Base-by-base conservation (phyloP, 1,140 invertebrate species). In the Hydropsyche tenuis region DNA sequence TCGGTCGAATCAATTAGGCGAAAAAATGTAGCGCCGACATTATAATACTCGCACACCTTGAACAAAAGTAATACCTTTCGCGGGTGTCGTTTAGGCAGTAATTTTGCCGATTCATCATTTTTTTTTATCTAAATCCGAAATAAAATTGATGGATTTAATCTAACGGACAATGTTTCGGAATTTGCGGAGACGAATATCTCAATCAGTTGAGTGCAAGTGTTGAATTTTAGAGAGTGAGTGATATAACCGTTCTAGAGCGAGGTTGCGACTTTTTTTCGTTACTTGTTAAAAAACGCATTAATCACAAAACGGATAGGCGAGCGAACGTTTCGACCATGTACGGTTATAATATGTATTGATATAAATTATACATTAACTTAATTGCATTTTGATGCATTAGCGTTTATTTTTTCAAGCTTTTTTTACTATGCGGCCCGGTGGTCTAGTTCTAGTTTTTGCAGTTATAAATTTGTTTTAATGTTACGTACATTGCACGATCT, bases 251-350 rank as follows among this genome's bases (percentile, higher is more conserved):
- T 60, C 25, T 27, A 23, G 56, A 60, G n/a, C 56, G 56, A 60
- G 56, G 56, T 20, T 60, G 23, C 22, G 22, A 60, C 23, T 27
- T 25, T 60, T 60, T 56, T 56, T 56, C 23, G 14, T 25, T 6
- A 6, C 56, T 60, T 60, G 56, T 60, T 60, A 60, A 60, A n/a
- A 60, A 60, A 60, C 22, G 14, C 56, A 60, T 60, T 60, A 60
- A 60, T 60, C 56, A 60, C 56, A 25, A 60, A 60, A 60, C 23
- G 22, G 56, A 60, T 60, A 60, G 22, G 18, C 23, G 56, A 20
- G 12, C 56, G 30, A 60, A 14, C 51, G 51, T 22, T 53, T 53
- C 51, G 51, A 3, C 56, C 23, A 60, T 60, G 22, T 60, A 60
- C 56, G 56, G 56, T 60, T 60, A 60, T 60, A 22, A 60, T 23